Evolutionary conservation across 2,113 vertebrate genomes (phyloP).

Genomic region (Smithornis capensis): DNA sequence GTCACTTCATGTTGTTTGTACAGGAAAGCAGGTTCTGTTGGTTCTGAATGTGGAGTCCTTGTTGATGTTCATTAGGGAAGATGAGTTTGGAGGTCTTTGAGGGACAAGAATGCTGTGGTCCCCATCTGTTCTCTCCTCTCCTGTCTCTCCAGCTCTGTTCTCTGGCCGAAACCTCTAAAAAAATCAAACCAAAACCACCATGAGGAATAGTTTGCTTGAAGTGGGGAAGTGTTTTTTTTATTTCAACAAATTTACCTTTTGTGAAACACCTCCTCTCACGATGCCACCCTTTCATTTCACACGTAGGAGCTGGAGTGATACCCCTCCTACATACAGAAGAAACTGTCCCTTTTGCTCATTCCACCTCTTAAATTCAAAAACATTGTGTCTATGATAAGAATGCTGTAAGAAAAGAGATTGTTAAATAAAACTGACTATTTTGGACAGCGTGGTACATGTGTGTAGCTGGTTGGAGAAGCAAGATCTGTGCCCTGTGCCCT

Average conservation of each 20-base stretch:
- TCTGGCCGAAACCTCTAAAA: not conserved
- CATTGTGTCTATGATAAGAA: not conserved
- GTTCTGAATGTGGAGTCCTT: not conserved
- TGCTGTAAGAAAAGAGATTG: not conserved
- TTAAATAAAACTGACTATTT: not conserved
- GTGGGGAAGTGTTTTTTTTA: rapidly evolving
- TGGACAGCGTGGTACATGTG: not conserved
- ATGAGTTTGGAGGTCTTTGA: not conserved
- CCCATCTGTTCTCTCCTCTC: not conserved
- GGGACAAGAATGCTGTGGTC: not conserved
- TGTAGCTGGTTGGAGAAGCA: not conserved
- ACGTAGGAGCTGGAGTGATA: rapidly evolving
- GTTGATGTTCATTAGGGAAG: not conserved
- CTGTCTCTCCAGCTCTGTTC: not conserved
- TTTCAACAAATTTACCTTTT: not conserved
- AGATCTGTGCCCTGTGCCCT: not conserved
- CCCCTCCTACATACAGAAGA: not conserved
- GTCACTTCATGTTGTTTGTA: not conserved
- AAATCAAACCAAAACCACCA: not conserved
- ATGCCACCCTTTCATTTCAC: not conserved
- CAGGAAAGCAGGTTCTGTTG: not conserved
- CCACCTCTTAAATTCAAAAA: not conserved
- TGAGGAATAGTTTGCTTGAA: not conserved
- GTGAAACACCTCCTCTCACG: rapidly evolving
- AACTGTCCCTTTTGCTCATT: not conserved